A percentile compares a stretch with the other conserved stretches of the same genome.
Conservation (phyloP, 2,113 vertebrate species). For the Carassius carassius region DNA sequence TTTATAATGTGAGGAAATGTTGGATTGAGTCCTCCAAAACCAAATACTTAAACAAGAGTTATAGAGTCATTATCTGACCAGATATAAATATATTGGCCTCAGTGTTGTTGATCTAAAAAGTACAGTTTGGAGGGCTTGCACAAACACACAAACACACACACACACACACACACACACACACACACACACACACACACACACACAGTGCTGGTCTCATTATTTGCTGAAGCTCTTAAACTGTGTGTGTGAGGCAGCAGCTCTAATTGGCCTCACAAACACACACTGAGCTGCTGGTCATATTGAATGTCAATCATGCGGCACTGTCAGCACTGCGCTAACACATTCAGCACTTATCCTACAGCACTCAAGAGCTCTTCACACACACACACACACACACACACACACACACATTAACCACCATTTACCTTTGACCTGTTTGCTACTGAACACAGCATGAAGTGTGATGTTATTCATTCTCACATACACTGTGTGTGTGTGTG, state of each 20-base stretch:
- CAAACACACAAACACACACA: too few species aligned
- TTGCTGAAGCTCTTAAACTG: slow-evolving; percentile 13
- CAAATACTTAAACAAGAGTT: not conserved
- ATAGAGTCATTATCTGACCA: not conserved
- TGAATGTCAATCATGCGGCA: slow-evolving; percentile 14
- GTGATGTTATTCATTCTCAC: not conserved
- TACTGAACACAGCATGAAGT: not conserved
- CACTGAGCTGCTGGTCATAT: not conserved
- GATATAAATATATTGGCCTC: not conserved
- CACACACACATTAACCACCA: not conserved
- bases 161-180: not conserved
- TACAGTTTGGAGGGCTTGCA: not conserved
- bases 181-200: not conserved
- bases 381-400: slow-evolving; percentile 10
- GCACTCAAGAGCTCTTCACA: not conserved
- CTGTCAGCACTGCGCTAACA: not conserved
- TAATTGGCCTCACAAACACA: slow-evolving; percentile 19
- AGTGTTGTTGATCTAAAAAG: not conserved
- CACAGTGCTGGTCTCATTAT: not conserved
- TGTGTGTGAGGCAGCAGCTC: not conserved
- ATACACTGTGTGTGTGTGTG: not conserved
- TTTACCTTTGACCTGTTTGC: slow-evolving; percentile 2
- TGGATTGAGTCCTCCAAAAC: not conserved
- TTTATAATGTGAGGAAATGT: not conserved
- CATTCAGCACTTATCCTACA: not conserved